Conservation (phyloP, 1,140 invertebrate genomes). For the Magallana gigas region DNA sequence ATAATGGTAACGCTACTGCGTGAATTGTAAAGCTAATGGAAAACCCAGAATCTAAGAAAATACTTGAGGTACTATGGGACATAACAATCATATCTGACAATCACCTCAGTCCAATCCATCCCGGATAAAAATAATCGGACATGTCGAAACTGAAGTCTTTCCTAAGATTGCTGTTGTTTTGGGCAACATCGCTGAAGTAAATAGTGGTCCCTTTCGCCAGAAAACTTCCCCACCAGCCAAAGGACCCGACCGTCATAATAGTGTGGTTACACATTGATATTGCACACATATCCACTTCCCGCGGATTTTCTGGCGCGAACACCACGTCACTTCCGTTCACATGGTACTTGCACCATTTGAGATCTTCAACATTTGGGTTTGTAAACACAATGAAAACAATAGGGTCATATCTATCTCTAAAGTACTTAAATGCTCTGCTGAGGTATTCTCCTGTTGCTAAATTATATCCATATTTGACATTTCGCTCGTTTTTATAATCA, state of each 20-base stretch:
- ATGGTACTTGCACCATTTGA: conserved; percentile 49
- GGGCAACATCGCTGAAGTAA: conserved; percentile 64
- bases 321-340: conserved; percentile 52
- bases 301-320: conserved; percentile 20
- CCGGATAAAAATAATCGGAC: conserved; percentile 56
- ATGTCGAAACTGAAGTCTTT: conserved; percentile 56
- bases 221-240: conserved; percentile 73
- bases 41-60: too few relatives aligned
- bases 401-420: conserved; percentile 48
- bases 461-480: conserved; percentile 53
- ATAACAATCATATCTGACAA: not conserved
- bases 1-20: too few relatives aligned
- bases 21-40: too few relatives aligned
- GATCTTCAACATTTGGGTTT: conserved; percentile 42
- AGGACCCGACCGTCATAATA: conserved; percentile 72
- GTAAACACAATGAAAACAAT: conserved; percentile 56
- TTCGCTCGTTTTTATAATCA: conserved; percentile 44
- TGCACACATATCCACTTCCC: conserved; percentile 71
- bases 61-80: not conserved
- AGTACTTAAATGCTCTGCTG: conserved; percentile 51
- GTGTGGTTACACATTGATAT: conserved; percentile 70
- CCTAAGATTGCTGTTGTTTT: conserved; percentile 44
- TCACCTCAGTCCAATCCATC: conserved; percentile 55
- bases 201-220: conserved; percentile 62
- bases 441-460: conserved; percentile 52